Conservation (phyloP, 1,140 invertebrate genomes). For the Zaprionus ornatus region DNA sequence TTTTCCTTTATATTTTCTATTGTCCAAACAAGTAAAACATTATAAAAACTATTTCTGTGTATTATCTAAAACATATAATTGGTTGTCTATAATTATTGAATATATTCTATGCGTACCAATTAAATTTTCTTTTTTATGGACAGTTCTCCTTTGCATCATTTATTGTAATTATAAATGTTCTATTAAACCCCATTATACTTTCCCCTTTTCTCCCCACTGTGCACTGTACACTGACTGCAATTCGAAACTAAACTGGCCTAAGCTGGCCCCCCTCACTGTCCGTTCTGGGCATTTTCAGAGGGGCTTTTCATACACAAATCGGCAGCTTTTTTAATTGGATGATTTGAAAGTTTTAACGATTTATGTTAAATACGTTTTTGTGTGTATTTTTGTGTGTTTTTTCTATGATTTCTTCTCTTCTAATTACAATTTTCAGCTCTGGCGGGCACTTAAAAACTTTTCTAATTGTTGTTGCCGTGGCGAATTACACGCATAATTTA, state of each 20-base stretch:
- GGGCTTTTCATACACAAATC: not conserved
- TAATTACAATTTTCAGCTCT: conserved; percentile 60
- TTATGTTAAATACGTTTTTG: conserved; percentile 21
- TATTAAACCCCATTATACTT: not conserved
- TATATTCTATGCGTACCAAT: too few species aligned
- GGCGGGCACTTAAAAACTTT: conserved; percentile 47
- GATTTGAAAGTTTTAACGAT: conserved; percentile 14
- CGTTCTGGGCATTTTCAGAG: not conserved
- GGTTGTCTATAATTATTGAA: too few species aligned
- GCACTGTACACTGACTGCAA: not conserved
- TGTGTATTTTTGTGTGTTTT: not conserved
- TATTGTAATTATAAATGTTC: not conserved
- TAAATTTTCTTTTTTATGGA: too few species aligned
- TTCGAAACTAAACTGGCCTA: not conserved
- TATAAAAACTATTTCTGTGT: too few species aligned
- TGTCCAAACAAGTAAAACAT: too few species aligned
- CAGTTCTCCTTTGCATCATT: too few species aligned
- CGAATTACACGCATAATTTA: conserved; percentile 59
- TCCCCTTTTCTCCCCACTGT: not conserved
- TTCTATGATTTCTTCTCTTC: conserved; percentile 2
- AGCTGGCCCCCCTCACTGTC: not conserved
- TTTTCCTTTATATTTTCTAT: too few species aligned
- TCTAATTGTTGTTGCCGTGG: conserved; percentile 32
- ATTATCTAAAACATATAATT: too few species aligned
- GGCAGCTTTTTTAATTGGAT: conserved; percentile 17